Base-by-base conservation (phyloP, 2,888 invertebrate genomes). In the Macrosiphum euphorbiae region DNA sequence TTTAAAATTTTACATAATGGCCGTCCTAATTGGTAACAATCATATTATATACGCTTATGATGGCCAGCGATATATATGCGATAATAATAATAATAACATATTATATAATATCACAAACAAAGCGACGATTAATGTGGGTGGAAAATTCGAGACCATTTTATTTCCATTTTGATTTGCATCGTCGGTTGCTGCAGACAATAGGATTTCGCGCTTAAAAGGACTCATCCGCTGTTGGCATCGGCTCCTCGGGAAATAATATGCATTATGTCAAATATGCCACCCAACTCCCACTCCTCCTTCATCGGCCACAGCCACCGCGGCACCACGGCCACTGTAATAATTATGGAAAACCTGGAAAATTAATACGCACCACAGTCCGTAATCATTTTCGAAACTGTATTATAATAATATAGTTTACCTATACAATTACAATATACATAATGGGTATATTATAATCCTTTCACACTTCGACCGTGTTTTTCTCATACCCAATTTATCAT, bases 401-500 rank as follows among this genome's bases (percentile, higher is more conserved):
- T 28, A 44, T 28, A 26, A 47, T 44, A 20, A 41, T 84, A 55
- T 50, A 26, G 13, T 67, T n/a, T 67, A 67, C 28, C 16, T 35
- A 20, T 35, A 35, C 35, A 78, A 7, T 44, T 44, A 44, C 44
- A 3, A 3, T 35, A 35, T 78, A 78, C 78, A 35, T 78, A 35
- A 78, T 78, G 35, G 35, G 78, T 78, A 78, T 78, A 35, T 78
- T 35, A 35, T 90, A 78, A 78, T 90, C 78, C 52, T 90, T 52
- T 90, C 78, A 84, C 90, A 52, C 52, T 78, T 84, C 90, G 3
- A 16, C 24, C 78, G 16, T 28, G 4, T 84, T 90, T 52, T 52
- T 41, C 26, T 84, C 52, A n/a, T 41, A 8, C 26, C 52, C 28
- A 90, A 90, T 90, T 90, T 41, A 90, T 90, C 52, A 52, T 90